Evolutionary conservation across 1,140 invertebrate species (phyloP).

Genomic region (Apis dorsata): DNA sequence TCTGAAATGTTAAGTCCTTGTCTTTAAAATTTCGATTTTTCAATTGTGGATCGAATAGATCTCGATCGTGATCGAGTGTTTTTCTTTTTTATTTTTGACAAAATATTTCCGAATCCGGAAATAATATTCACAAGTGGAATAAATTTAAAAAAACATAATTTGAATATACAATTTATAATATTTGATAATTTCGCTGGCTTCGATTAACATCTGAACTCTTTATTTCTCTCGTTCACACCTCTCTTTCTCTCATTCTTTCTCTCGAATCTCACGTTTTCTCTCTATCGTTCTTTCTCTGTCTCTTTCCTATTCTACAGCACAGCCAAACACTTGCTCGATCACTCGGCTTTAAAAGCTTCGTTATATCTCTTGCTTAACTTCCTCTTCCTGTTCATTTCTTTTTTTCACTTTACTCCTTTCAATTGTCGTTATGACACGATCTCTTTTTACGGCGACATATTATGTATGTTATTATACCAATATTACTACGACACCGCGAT

Average conservation of each 20-base stretch:
- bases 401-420: background rate
- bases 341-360: slow-evolving; percentile 63
- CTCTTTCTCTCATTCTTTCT: slow-evolving; percentile 60
- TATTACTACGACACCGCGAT: slow-evolving; percentile 43
- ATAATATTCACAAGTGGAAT: slow-evolving; percentile 29
- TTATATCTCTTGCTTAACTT: slow-evolving; percentile 23
- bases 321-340: slow-evolving; percentile 79
- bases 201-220: slow-evolving; percentile 59
- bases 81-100: background rate
- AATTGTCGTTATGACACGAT: slow-evolving; percentile 49
- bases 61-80: background rate
- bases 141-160: background rate
- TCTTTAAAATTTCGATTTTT: background rate
- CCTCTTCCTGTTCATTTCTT: slow-evolving; percentile 27
- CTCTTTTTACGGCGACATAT: slow-evolving; percentile 40
- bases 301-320: slow-evolving; percentile 77
- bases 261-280: slow-evolving; percentile 52
- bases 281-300: slow-evolving; percentile 40
- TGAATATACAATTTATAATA: slow-evolving; percentile 4
- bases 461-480: slow-evolving; percentile 31
- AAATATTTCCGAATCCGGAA: slow-evolving; percentile 5
- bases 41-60: slow-evolving; percentile 1
- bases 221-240: slow-evolving; percentile 45
- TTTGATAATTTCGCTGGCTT: slow-evolving; percentile 65
- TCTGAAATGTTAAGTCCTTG: background rate